Evolutionary conservation across 2,113 vertebrate species (phyloP), one percentile per base, ranked within the genome.

Genomic region (Menidia beryllina): DNA sequence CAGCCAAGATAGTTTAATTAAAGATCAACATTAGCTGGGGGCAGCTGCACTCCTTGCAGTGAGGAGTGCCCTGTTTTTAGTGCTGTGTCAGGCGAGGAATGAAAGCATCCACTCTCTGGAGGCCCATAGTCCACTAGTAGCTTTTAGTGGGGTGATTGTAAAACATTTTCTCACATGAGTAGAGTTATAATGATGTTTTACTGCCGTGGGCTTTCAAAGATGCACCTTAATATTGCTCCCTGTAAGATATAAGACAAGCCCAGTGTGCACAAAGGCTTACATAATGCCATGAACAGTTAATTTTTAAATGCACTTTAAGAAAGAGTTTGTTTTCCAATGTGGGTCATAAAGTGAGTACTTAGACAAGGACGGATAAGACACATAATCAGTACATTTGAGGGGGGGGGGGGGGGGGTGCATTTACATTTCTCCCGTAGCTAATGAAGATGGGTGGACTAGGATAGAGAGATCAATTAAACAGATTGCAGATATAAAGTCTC

Each of bases 1-100:
- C 20, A 27, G 78, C 78, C 87, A 61, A 83, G 72, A 88, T 77
- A 74, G 77, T 89, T 92, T 93, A 93, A 94, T 94, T 91, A 92
- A 93, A 93, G 81, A 91, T 93, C 87, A 94, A 94, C 92, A 94
- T 90, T 91, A 84, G 91, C 70, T 87, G 82, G 89, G 70, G 64
- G 82, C 69, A 73, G 71, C 64, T 69, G 60, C 65, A 77, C 84
- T 67, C 84, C 89, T 77, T 12, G 23, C 73, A 34, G 26, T 17
- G 74, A 75, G 71, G 72, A 82, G 80, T 77, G 76, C 52, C 39
- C 60, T 59, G 59, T 59, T 81, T 77, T 69, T 74, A 70, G 55
- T 73, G 76, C 83, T 76, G 75, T 8, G 53, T 73, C 63, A 75
- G 78, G 63, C 75, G 27, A 79, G 77, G 50, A 15, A n/a, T 48